Percentiles rank a stretch among this genome's conserved stretches.
phyloP scores from a whole-genome alignment of 92 coral and sea anemone genomes.

The Scolanthus callimorphus region DNA sequence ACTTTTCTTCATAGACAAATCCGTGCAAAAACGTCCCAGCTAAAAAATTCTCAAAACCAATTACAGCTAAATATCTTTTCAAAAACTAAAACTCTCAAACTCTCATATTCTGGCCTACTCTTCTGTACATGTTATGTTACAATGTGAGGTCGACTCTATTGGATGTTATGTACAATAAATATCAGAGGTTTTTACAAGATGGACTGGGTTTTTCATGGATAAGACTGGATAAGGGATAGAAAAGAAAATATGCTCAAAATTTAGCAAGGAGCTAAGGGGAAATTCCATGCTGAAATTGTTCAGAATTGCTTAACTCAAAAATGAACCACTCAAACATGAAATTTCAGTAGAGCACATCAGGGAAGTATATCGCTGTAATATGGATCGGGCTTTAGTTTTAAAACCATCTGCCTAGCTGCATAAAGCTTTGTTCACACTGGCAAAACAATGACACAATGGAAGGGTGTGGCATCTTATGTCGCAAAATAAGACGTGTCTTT shows the following conservation, averaged over 20 bases:
- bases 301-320: too few species aligned
- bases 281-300: too few species aligned
- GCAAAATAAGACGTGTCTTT: too few species aligned
- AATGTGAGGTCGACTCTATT: not conserved
- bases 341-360: too few species aligned
- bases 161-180: not conserved
- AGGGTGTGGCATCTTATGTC: too few species aligned
- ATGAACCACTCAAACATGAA: too few species aligned
- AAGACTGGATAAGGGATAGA: not conserved
- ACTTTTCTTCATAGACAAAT: not conserved
- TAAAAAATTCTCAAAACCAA: too few species aligned
- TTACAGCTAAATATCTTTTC: not conserved
- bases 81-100: not conserved
- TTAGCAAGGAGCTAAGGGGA: constrained; percentile 1
- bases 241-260: not conserved
- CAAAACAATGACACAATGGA: too few species aligned
- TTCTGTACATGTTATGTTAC: not conserved
- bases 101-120: not conserved
- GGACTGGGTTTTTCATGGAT: not conserved
- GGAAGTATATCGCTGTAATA: too few species aligned
- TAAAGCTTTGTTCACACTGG: too few species aligned
- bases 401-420: too few species aligned
- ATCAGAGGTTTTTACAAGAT: not conserved
- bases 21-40: not conserved
- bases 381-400: too few species aligned